These are phyloP conservation scores for Hyalella azteca DNA, from an alignment of 2,888 invertebrate genomes.

Conservation along the genomic window DNA sequence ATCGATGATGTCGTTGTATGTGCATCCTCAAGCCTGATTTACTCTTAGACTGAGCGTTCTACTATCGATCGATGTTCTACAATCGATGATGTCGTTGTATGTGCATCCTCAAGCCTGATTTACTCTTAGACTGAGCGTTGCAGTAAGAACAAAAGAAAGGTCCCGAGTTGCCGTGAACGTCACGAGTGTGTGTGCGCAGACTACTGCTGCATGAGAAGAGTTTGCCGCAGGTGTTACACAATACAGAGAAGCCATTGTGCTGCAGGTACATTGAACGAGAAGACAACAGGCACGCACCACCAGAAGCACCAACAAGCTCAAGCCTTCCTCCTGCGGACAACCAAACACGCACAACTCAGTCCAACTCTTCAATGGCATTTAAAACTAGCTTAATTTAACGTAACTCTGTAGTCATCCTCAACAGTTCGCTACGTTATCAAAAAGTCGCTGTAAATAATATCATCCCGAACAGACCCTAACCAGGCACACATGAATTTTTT, in stretches of 20 bases:
- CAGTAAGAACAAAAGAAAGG: constrained; percentile 58
- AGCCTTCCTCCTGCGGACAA: constrained; percentile 35
- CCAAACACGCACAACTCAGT: constrained; percentile 29
- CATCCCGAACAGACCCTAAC: no score
- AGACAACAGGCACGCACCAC: constrained; percentile 55
- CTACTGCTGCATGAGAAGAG: constrained; percentile 59
- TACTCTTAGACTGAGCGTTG: constrained; percentile 58
- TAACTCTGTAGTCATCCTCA: no score
- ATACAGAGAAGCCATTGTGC: constrained; percentile 58
- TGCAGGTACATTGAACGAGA: constrained; percentile 57
- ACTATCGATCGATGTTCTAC: no score
- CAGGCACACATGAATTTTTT: no score
- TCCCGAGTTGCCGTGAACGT: constrained; percentile 58
- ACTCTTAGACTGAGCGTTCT: constrained; percentile 57
- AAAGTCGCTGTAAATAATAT: no score
- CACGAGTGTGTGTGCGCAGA: constrained; percentile 58
- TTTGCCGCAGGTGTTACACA: constrained; percentile 59
- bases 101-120: constrained; percentile 58
- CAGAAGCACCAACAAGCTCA: constrained; percentile 46
- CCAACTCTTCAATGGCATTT: no score
- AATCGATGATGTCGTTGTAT: constrained; percentile 58
- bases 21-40: constrained; percentile 58
- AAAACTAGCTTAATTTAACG: no score
- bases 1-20: constrained; percentile 58
- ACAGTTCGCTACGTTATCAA: no score